phyloP scores from a whole-genome alignment of 2,888 invertebrate genomes.

The Drosophila acutilabella region DNA sequence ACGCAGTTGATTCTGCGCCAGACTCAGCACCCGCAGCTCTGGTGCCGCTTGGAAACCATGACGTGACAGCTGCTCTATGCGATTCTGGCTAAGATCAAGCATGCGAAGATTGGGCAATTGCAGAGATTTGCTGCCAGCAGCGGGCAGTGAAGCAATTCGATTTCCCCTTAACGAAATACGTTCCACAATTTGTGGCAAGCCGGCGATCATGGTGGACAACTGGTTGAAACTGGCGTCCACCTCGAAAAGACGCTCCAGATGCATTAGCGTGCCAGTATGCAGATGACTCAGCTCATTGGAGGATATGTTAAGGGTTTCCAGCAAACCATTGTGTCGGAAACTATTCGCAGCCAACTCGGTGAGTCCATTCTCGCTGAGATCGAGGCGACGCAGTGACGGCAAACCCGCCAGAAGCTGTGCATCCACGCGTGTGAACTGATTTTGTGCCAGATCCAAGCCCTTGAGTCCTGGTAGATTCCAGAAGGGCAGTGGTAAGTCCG shows the following conservation, averaged over 20 bases:
- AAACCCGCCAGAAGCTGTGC: conserved; percentile 90
- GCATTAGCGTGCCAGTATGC: conserved; percentile 91
- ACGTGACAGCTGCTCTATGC: conserved; percentile 89
- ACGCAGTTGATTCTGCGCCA: conserved; percentile 90
- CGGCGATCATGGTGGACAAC: conserved; percentile 91
- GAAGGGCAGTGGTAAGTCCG: conserved; percentile 90
- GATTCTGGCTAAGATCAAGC: conserved; percentile 91
- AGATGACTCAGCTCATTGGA: conserved; percentile 89
- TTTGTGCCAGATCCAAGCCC: conserved; percentile 92
- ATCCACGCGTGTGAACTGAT: conserved; percentile 90
- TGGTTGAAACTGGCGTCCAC: conserved; percentile 91
- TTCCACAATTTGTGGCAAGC: conserved; percentile 91
- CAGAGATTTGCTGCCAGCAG: conserved; percentile 88
- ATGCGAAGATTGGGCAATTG: conserved; percentile 90
- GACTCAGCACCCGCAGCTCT: conserved; percentile 89
- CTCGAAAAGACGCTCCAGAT: conserved; percentile 91
- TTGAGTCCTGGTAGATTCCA: conserved; percentile 94
- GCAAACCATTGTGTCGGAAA: conserved; percentile 89
- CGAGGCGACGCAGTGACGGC: conserved; percentile 91
- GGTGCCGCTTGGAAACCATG: conserved; percentile 89
- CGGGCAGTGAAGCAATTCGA: conserved; percentile 89
- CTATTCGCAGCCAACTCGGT: conserved; percentile 90
- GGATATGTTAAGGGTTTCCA: conserved; percentile 93
- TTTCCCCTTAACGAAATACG: conserved; percentile 90
- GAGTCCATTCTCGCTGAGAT: conserved; percentile 91